phyloP scores from a whole-genome alignment of 2,888 invertebrate genomes.

The Caenorhabditis macrosperma region DNA sequence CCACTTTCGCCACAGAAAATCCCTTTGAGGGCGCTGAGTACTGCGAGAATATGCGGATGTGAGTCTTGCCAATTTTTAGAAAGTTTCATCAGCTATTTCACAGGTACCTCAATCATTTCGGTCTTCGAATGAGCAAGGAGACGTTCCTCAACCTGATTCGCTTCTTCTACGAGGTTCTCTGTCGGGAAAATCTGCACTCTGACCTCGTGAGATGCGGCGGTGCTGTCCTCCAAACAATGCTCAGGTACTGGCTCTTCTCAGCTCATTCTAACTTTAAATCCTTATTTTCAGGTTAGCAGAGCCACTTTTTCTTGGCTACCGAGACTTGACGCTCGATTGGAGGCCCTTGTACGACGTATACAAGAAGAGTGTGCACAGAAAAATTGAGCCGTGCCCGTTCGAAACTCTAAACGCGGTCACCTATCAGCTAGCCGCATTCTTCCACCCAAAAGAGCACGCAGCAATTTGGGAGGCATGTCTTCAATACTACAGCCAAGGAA shows the following conservation, averaged over 20 bases:
- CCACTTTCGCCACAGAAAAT: neutral
- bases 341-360: conserved; percentile 53
- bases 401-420: neutral
- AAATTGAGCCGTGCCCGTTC: conserved; percentile 12
- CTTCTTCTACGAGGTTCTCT: conserved; percentile 45
- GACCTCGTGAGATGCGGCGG: conserved; percentile 6
- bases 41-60: neutral
- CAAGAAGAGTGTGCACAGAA: neutral
- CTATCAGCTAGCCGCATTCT: conserved; percentile 17
- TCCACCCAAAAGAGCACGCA: conserved; percentile 32
- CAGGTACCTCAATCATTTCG: conserved; percentile 59
- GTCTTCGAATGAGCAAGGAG: conserved; percentile 51
- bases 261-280: no score
- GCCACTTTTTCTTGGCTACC: conserved; percentile 4
- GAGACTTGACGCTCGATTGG: conserved; percentile 65
- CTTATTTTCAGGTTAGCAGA: neutral
- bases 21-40: neutral
- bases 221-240: neutral
- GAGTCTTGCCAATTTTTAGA: neutral
- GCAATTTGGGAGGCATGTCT: conserved; percentile 33
- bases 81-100: neutral
- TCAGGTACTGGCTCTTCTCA: no score
- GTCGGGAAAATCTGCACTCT: conserved; percentile 15
- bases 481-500: conserved; percentile 14
- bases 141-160: conserved; percentile 24